Conservation (phyloP, 2,888 invertebrate genomes). For the Rotaria sp. region DNA sequence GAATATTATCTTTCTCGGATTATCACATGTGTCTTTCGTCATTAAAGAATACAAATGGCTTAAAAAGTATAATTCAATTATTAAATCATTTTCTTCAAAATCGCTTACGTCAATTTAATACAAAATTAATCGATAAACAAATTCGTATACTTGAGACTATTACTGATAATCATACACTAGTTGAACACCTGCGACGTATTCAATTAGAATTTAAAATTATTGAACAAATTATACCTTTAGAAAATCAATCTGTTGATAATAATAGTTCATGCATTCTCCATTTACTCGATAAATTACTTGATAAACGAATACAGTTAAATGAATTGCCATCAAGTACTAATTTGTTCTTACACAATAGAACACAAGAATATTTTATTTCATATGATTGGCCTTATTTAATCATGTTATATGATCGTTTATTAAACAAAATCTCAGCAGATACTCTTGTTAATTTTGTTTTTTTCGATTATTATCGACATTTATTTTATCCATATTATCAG, state of each 20-base stretch:
- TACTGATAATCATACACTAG: neutral
- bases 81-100: neutral
- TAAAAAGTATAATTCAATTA: neutral
- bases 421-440: neutral
- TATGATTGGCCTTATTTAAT: constrained; percentile 1
- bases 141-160: neutral
- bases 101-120: neutral
- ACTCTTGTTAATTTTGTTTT: neutral
- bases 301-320: neutral
- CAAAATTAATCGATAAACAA: neutral
- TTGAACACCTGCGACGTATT: neutral
- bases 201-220: neutral
- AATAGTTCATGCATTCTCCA: neutral
- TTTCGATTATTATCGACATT: neutral
- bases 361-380: neutral
- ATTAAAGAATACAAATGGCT: neutral
- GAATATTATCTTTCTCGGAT: neutral
- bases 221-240: neutral
- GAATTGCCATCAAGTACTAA: neutral
- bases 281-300: neutral
- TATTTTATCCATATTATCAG: constrained; percentile 23
- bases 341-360: neutral
- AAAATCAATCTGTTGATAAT: neutral
- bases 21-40: neutral
- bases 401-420: neutral